A percentile compares a stretch with the other conserved stretches of the same genome.
phyloP scores from a whole-genome alignment of 1,140 invertebrate species.

The Melanaphis sacchari region DNA sequence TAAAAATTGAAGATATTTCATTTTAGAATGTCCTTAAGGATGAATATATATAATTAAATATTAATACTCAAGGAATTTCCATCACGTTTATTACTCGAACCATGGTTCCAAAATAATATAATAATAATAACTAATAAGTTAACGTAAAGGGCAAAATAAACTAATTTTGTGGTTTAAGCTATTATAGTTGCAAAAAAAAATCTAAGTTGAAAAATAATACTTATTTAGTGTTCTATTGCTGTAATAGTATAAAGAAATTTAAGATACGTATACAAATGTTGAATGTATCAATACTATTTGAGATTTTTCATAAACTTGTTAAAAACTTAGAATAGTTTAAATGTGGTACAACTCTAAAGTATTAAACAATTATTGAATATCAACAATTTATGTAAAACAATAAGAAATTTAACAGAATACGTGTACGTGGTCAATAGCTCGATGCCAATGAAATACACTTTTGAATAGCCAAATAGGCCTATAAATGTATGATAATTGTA shows the following conservation, averaged over 20 bases:
- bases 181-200: background rate
- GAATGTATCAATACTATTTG: background rate
- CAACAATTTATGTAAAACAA: background rate
- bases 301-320: background rate
- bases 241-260: background rate
- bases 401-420: background rate
- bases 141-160: constrained; percentile 5
- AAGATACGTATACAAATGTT: background rate
- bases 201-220: background rate
- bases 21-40: constrained; percentile 50
- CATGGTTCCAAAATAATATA: background rate
- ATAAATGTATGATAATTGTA: background rate
- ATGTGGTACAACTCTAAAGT: background rate
- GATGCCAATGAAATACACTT: background rate
- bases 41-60: constrained; percentile 54
- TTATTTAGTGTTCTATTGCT: background rate
- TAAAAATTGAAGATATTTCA: constrained; percentile 40
- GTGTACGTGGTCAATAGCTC: background rate
- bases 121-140: constrained; percentile 21
- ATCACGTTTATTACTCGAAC: constrained; percentile 45
- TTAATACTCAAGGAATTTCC: constrained; percentile 51
- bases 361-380: background rate
- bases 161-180: background rate
- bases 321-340: background rate
- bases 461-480: background rate